Conservation (phyloP, 2,888 invertebrate genomes). For the Neria commutata region DNA sequence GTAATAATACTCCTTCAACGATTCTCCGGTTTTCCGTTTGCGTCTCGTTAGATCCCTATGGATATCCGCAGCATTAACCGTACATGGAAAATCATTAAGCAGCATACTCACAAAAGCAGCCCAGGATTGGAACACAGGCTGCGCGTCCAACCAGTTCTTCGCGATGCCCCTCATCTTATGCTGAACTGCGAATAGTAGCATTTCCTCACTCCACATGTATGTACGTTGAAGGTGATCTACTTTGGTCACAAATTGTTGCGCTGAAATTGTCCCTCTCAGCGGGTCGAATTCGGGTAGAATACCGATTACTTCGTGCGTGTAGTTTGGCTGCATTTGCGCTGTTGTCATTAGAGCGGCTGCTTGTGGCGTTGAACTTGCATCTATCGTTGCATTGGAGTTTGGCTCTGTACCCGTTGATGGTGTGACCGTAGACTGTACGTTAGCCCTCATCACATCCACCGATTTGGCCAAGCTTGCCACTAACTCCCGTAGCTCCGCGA, state of each 20-base stretch:
- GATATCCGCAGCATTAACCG: slow-evolving; percentile 15
- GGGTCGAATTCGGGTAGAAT: slow-evolving; percentile 19
- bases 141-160: slow-evolving; percentile 14
- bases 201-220: slow-evolving; percentile 16
- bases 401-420: too few relatives aligned
- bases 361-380: too few relatives aligned
- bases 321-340: not conserved
- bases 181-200: slow-evolving; percentile 10
- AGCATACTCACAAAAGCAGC: slow-evolving; percentile 1
- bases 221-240: slow-evolving; percentile 4
- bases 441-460: too few relatives aligned
- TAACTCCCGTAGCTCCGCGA: too few relatives aligned
- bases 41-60: slow-evolving; percentile 23
- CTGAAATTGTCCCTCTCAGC: slow-evolving; percentile 5
- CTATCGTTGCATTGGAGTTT: too few relatives aligned
- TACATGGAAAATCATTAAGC: slow-evolving; percentile 18
- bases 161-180: slow-evolving; percentile 14
- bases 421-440: too few relatives aligned
- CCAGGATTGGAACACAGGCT: slow-evolving; percentile 14
- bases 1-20: slow-evolving; percentile 27
- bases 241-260: slow-evolving; percentile 11
- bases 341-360: too few relatives aligned
- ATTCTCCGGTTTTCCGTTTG: too few relatives aligned
- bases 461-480: too few relatives aligned
- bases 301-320: slow-evolving; percentile 10